phyloP scores from a whole-genome alignment of 2,888 invertebrate genomes.

The Dryobota labecula region DNA sequence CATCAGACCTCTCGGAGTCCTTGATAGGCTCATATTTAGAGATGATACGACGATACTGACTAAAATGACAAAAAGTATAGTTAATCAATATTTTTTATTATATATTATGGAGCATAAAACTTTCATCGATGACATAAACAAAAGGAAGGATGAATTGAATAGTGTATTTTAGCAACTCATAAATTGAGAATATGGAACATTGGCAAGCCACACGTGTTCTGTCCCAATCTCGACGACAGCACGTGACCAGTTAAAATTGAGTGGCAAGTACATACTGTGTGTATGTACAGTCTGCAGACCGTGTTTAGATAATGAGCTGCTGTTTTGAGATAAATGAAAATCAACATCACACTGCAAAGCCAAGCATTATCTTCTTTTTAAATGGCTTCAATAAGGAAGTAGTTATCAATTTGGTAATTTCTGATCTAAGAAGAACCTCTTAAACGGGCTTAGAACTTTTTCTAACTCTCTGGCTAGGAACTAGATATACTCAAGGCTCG shows the following conservation, averaged over 20 bases:
- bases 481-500: not conserved
- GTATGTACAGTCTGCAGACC: constrained; percentile 29
- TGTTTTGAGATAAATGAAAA: constrained; percentile 26
- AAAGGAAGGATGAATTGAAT: constrained; percentile 14
- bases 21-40: constrained; percentile 21
- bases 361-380: constrained; percentile 7
- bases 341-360: constrained; percentile 8
- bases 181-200: constrained; percentile 41
- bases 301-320: constrained; percentile 22
- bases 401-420: not conserved
- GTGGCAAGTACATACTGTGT: constrained; percentile 26
- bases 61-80: constrained; percentile 1
- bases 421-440: not conserved
- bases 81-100: not conserved
- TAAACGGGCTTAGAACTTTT: not conserved
- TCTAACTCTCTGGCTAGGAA: not conserved
- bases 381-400: not conserved
- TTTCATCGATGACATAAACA: not conserved
- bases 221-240: constrained; percentile 44
- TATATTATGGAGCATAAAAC: not conserved
- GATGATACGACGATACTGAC: constrained; percentile 4
- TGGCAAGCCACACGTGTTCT: constrained; percentile 51
- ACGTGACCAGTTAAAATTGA: constrained; percentile 57
- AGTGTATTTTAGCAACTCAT: constrained; percentile 3
- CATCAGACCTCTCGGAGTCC: not conserved